phyloP scores from a whole-genome alignment of 2,888 invertebrate species.

The Sepioteuthis lessoniana region DNA sequence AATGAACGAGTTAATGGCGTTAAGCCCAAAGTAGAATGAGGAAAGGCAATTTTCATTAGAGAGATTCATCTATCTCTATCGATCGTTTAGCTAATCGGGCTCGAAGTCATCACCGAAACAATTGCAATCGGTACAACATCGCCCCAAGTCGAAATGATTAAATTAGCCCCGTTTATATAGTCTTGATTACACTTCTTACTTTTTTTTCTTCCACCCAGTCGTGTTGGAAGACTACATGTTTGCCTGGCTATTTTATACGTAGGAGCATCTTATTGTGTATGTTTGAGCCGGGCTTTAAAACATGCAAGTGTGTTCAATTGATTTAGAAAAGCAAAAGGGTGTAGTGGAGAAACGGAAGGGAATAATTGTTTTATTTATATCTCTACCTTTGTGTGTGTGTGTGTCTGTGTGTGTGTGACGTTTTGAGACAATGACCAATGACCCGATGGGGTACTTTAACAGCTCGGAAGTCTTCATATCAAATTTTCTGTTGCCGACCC shows the following conservation, averaged over 20 bases:
- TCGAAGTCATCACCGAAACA: not conserved
- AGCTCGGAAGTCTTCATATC: not conserved
- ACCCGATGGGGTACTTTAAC: not conserved
- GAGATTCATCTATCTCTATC: not conserved
- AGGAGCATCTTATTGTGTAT: not conserved
- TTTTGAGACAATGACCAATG: not conserved
- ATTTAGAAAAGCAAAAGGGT: not conserved
- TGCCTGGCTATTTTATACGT: not conserved
- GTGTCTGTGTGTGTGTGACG: too few species aligned
- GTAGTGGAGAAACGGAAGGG: not conserved
- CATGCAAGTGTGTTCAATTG: not conserved
- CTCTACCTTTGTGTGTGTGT: too few species aligned
- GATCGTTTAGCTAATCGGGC: not conserved
- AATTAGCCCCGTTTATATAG: not conserved
- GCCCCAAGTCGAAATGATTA: slow-evolving; percentile 33
- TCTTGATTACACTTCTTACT: not conserved
- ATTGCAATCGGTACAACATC: not conserved
- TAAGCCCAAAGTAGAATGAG: not conserved
- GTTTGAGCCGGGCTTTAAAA: not conserved
- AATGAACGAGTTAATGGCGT: slow-evolving; percentile 24
- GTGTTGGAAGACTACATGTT: not conserved
- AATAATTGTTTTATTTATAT: slow-evolving; percentile 12
- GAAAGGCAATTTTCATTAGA: slow-evolving; percentile 14
- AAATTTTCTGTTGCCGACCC: not conserved
- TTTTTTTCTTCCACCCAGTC: not conserved